Base-by-base conservation (phyloP, 2,797 vertebrate genomes). In the Astyanax mexicanus region DNA sequence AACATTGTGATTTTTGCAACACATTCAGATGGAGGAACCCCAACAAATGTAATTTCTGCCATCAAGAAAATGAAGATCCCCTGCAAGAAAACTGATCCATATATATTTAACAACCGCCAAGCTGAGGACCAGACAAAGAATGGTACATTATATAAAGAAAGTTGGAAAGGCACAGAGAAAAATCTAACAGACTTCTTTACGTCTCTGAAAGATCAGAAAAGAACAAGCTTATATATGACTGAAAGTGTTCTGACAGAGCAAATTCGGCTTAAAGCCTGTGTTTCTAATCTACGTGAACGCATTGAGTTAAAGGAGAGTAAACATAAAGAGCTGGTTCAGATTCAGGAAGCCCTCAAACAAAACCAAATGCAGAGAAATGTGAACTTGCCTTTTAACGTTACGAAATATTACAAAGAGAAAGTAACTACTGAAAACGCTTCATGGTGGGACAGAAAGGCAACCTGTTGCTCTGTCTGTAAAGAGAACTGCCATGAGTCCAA, bases 81-180 rank as follows among this genome's bases (percentile, higher is more conserved):
- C 11, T 81, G 54, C 42, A 29, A 25, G 21, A 79, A 42, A 54
- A 52, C 62, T 5, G 4, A 68, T 1, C 76, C 69, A 17, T 84
- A 83, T 38, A 29, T 52, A 54, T 83, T 85, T 35, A 76, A 83
- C 27, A 82, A 83, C 40, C 12, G n/a, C 0, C 58, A 74, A 52
- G 4, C 1, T 67, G 6, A 8, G 27, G 15, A 29, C n/a, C 1
- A 3, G n/a, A n/a, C 32, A 2, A 1, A 6, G 0, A 21, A 69
- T 23, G 0, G 52, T 0, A 21, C 0, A 0, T 0, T 4, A 32
- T 2, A 45, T 2, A 60, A 19, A 25, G 8, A 4, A 32, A 1
- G 38, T 1, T 83, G 77, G 79, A 12, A 47, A 2, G 19, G 35
- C 15, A 66, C 64, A 40, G 11, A 54, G 0, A 2, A 19, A 0